Evolutionary conservation across 2,888 invertebrate genomes (phyloP), one percentile per base, ranked within the genome.

Genomic region (Ceramica pisi): DNA sequence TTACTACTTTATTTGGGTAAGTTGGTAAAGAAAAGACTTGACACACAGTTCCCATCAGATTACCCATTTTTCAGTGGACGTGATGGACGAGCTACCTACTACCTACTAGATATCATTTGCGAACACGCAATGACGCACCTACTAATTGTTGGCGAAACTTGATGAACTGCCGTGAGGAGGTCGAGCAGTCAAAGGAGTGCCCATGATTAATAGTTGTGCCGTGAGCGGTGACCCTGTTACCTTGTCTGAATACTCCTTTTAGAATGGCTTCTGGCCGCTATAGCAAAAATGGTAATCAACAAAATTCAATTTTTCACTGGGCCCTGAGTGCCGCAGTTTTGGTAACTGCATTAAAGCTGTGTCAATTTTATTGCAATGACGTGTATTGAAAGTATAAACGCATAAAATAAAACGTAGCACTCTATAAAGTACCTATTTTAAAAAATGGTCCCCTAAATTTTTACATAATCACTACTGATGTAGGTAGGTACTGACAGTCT

Each of bases 121-220:
- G 23, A 46, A 38, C 64, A 77, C 55, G 62, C 78, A 65, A 48
- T 21, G 59, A 71, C 53, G 62, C 66, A 67, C 48, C 44, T 60
- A 57, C 26, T 60, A 50, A 55, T 67, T 60, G 50, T 51, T 50
- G 23, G 31, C 26, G 56, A 46, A 59, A 61, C 55, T 65, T 73
- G 69, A 84, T 72, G 75, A 81, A 67, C 53, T 16, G 67, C 16
- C 23, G 38, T 12, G 21, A 26, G 19, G 55, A 21, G 19, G 19
- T 26, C 26, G 50, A 44, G 44, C 46, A 56, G 64, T 50, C 44
- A 60, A 50, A 70, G 77, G 81, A 75, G 81, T 66, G 83, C 51
- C 55, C 53, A 64, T 83, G 83, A 83, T 85, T 80, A 85, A 83
- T 85, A 62, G 64, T 62, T 14, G 50, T 14, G 16, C 55, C 51